Evolutionary conservation across 53 echinoderm and acorn worm species (phyloP).

Genomic region (Luidia sarsii): DNA sequence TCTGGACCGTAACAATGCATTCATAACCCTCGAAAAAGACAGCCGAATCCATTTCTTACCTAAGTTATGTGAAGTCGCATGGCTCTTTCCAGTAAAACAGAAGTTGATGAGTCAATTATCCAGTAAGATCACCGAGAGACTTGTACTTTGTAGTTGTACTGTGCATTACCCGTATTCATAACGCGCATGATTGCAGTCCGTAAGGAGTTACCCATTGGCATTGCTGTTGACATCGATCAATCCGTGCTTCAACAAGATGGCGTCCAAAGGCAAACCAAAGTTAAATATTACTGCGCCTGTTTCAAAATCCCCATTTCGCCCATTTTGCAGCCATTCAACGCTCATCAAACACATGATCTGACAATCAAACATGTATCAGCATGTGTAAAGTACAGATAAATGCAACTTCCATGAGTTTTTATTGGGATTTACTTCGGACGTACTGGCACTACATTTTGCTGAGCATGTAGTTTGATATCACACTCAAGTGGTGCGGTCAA

Average conservation of each 20-base stretch:
- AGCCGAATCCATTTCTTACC: constrained; percentile 12
- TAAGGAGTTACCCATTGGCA: neutral
- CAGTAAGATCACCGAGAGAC: too few species aligned
- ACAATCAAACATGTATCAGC: too few species aligned
- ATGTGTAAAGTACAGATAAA: too few species aligned
- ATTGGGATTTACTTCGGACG: neutral
- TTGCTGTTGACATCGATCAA: constrained; percentile 24
- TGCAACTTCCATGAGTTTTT: neutral
- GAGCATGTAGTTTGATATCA: neutral
- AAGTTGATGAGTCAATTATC: too few species aligned
- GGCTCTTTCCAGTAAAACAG: neutral
- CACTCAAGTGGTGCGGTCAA: constrained; percentile 28
- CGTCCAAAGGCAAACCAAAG: constrained; percentile 16
- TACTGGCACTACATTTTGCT: constrained; percentile 14
- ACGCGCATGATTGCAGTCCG: neutral
- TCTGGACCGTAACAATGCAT: too few species aligned
- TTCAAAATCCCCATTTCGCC: neutral
- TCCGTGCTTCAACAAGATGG: constrained; percentile 23
- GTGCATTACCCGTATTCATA: neutral
- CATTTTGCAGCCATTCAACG: too few species aligned
- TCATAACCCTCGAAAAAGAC: neutral
- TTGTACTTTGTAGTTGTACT: too few species aligned
- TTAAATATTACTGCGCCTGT: constrained; percentile 30
- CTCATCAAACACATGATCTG: too few species aligned
- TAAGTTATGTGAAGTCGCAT: constrained; percentile 17